phyloP scores from a whole-genome alignment of 2,113 vertebrate genomes.

The Cygnus buccinator region DNA sequence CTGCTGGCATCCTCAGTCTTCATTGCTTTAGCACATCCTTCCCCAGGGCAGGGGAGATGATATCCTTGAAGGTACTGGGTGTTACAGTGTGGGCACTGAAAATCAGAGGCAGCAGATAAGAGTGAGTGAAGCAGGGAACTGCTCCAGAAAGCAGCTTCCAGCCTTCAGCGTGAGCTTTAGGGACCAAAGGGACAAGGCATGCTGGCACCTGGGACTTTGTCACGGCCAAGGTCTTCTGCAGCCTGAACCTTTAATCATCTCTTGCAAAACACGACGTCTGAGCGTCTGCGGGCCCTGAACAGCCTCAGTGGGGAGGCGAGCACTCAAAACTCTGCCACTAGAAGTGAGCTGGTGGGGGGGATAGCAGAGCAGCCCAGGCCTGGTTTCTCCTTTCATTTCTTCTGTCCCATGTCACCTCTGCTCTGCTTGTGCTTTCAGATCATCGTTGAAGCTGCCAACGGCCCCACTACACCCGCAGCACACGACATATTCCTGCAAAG shows the following conservation, averaged over 20 bases:
- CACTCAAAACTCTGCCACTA: not conserved
- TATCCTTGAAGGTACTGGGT: not conserved
- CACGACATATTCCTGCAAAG: slow-evolving; percentile 89
- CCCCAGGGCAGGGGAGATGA: not conserved
- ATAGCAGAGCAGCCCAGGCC: not conserved
- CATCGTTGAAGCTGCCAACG: slow-evolving; percentile 89
- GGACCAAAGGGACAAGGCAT: not conserved
- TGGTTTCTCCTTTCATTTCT: not conserved
- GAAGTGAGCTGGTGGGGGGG: not conserved
- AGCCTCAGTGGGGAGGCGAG: not conserved
- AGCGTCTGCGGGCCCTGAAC: not conserved
- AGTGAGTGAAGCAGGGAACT: not conserved
- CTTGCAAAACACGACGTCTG: not conserved
- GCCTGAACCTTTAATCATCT: not conserved
- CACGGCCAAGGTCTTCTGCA: not conserved
- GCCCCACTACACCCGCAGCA: slow-evolving; percentile 87
- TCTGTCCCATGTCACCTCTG: not conserved
- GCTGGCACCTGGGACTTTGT: not conserved
- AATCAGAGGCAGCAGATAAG: not conserved
- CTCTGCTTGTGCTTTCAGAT: slow-evolving; percentile 74
- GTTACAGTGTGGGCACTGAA: not conserved
- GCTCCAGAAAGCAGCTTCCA: not conserved
- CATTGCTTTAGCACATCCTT: not conserved
- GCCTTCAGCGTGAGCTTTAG: not conserved
- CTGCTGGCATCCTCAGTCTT: not conserved